phyloP scores from a whole-genome alignment of 2,797 vertebrate species.

The Malurus splendens region DNA sequence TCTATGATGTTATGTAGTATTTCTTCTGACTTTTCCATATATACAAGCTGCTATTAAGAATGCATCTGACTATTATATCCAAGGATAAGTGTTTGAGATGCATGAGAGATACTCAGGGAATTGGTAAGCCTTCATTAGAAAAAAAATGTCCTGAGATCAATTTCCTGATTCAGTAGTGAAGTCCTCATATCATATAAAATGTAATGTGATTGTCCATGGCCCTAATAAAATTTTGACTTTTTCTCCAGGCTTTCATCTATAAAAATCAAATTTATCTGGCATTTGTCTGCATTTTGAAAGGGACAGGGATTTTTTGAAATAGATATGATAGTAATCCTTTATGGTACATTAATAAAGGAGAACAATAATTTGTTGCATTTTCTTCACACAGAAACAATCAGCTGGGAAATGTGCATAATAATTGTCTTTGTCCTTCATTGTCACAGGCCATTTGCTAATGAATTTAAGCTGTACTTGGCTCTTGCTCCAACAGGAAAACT shows the following conservation, averaged over 20 bases:
- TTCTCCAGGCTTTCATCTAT: constrained; percentile 30
- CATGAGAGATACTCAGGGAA: not conserved
- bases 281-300: constrained; percentile 40
- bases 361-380: constrained; percentile 42
- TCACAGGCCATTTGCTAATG: constrained; percentile 47
- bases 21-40: not conserved
- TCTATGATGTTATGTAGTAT: not conserved
- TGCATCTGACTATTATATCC: not conserved
- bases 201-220: constrained; percentile 47
- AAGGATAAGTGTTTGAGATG: not conserved
- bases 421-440: constrained; percentile 48
- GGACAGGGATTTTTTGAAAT: not conserved
- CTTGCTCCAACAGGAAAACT: constrained; percentile 22
- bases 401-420: not conserved
- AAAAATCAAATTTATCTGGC: constrained; percentile 55
- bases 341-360: constrained; percentile 1
- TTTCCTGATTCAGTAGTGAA: constrained; percentile 22
- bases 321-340: constrained; percentile 17
- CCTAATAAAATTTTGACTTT: constrained; percentile 54
- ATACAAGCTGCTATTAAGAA: not conserved
- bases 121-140: not conserved
- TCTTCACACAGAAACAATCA: constrained; percentile 26
- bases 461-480: constrained; percentile 45
- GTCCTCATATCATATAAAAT: constrained; percentile 7
- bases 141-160: constrained; percentile 12